A percentile compares a stretch with the other conserved stretches of the same genome.
These are phyloP conservation scores for Cyanistes caeruleus DNA, from an alignment of 2,113 vertebrate genomes.

Conservation along the genomic window DNA sequence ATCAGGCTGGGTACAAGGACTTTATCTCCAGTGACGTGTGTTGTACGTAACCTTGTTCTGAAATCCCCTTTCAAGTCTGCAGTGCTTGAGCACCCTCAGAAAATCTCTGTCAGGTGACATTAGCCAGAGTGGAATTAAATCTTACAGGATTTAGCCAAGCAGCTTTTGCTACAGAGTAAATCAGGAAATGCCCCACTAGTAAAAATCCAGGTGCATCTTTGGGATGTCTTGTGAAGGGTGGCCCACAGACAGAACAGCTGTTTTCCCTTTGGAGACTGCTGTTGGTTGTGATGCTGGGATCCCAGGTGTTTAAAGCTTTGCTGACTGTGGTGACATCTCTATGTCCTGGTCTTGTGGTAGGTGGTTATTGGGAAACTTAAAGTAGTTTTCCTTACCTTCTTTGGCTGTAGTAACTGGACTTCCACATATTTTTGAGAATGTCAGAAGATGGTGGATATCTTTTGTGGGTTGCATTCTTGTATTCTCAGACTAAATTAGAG, in stretches of 20 bases:
- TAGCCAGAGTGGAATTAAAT: constrained; percentile 35
- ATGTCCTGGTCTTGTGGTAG: rapidly evolving
- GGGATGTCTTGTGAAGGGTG: background rate
- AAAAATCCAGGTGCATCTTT: background rate
- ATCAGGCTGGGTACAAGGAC: background rate
- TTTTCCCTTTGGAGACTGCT: background rate
- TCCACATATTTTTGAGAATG: background rate
- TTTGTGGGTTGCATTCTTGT: background rate
- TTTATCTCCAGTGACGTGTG: background rate
- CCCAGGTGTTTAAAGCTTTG: background rate
- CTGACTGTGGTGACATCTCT: background rate
- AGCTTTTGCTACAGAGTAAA: constrained; percentile 41
- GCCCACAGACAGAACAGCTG: background rate
- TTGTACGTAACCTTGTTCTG: background rate
- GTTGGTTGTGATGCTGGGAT: background rate
- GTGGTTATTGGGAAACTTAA: background rate
- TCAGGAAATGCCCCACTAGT: constrained; percentile 2
- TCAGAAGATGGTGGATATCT: background rate
- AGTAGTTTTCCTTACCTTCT: background rate
- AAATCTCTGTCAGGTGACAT: constrained; percentile 54
- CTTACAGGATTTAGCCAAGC: constrained; percentile 50
- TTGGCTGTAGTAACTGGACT: background rate
- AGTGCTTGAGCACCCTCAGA: background rate
- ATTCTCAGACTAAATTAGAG: background rate
- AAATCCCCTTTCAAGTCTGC: constrained; percentile 47